Evolutionary conservation across 2,888 invertebrate species (phyloP), one percentile per base, ranked within the genome.

Genomic region (Cheiracanthium punctorium): DNA sequence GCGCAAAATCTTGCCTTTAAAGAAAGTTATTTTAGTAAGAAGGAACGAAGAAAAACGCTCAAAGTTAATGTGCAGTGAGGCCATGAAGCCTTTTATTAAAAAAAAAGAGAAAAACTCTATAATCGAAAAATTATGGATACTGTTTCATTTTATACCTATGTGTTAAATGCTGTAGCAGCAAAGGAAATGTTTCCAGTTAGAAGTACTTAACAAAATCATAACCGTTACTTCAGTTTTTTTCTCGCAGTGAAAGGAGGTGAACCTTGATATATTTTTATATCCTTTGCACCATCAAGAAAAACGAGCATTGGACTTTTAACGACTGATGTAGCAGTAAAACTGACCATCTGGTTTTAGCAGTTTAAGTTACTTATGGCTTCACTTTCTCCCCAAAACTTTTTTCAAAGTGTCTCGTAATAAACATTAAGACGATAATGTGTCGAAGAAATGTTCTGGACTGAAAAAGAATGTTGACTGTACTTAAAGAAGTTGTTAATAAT

Each of bases 351-450:
- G 43, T 48, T 48, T 12, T 48, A 48, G 14, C n/a, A 10, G 43
- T 48, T 48, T 48, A 10, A 48, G 43, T 48, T 48, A 48, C 43
- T 48, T 48, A 48, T 48, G 43, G 43, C 43, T 12, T 10, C 43
- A 48, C 10, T 17, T 48, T 48, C 43, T 48, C n/a, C 1, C 2
- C 10, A 48, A 48, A 48, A 17, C 2, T 48, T 48, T 17, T 10
- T 17, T 48, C 2, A 17, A 48, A 48, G 17, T 48, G 43, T 48
- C 14, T 17, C 43, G 10, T 48, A 48, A 48, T 48, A 48, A 48
- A 48, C 43, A 48, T 48, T 48, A 48, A 48, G 43, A 48, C 43
- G 43, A 48, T 48, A 48, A 48, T 48, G 43, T 48, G n/a, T 17
- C 43, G n/a, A 48, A 37, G 37, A 10, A 37, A 37, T 10, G 10